A percentile compares a stretch with the other conserved stretches of the same genome.
These are phyloP conservation scores for Ypsolopha sequella DNA, from an alignment of 2,888 invertebrate genomes.

Conservation along the genomic window DNA sequence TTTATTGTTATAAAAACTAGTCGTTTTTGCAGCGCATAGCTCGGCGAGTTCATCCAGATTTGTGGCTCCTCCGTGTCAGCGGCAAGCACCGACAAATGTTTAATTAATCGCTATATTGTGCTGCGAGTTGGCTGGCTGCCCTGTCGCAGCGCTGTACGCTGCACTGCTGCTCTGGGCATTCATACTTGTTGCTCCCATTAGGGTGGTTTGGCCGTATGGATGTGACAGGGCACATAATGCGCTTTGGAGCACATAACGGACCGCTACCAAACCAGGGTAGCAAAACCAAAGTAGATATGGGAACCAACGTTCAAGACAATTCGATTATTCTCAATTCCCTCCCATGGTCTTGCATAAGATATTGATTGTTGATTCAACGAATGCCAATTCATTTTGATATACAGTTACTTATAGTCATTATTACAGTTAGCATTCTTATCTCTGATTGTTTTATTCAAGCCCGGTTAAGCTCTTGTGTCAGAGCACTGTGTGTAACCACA, in stretches of 20 bases:
- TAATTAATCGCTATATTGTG: conserved; percentile 21
- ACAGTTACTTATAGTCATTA: conserved; percentile 18
- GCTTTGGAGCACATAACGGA: background rate
- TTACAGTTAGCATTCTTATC: conserved; percentile 31
- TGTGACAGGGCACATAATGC: conserved; percentile 4
- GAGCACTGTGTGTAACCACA: conserved; percentile 1
- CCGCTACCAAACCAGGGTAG: background rate
- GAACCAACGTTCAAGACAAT: background rate
- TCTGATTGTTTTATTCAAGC: conserved; percentile 26
- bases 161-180: background rate
- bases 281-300: background rate
- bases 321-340: background rate
- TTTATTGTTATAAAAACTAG: background rate
- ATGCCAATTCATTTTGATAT: conserved; percentile 17
- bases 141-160: background rate
- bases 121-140: background rate
- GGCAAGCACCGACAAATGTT: conserved; percentile 15
- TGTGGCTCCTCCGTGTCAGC: background rate
- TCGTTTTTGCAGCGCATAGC: background rate
- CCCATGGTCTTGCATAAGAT: conserved; percentile 5
- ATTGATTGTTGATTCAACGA: conserved; percentile 27
- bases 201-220: background rate
- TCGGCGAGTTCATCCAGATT: background rate
- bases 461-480: conserved; percentile 21
- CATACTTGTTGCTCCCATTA: conserved; percentile 4